These are phyloP conservation scores for Hydractinia echinata DNA, from an alignment of 30 jellyfish, hydroid and myxozoan genomes.

Conservation along the genomic window DNA sequence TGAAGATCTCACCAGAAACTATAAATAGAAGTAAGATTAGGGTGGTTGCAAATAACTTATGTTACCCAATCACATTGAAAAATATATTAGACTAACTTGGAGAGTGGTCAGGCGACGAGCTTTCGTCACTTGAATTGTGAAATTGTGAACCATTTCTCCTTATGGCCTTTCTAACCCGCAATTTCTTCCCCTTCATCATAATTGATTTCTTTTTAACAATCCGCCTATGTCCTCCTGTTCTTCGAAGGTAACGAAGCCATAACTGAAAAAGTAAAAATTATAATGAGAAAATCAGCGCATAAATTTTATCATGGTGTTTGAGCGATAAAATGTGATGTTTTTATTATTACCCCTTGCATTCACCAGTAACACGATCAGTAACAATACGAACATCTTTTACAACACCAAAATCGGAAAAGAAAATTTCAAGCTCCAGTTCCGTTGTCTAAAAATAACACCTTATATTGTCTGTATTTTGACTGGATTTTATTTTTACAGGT, in stretches of 20 bases:
- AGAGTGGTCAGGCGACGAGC: conserved; percentile 14
- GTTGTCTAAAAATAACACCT: conserved; percentile 66
- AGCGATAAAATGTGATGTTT: not conserved
- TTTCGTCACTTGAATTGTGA: not conserved
- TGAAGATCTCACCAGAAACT: too few species aligned
- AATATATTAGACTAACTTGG: not conserved
- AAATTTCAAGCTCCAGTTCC: conserved; percentile 88
- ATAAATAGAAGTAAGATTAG: too few species aligned
- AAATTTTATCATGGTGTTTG: too few species aligned
- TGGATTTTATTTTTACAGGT: not conserved
- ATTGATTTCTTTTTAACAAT: conserved; percentile 67
- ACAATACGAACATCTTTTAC: conserved; percentile 96
- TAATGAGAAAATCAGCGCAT: not conserved
- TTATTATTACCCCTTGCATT: conserved; percentile 76
- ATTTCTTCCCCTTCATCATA: conserved; percentile 89
- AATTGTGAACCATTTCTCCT: conserved; percentile 74
- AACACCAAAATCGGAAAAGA: conserved; percentile 86
- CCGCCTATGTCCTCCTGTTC: conserved; percentile 74
- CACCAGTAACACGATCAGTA: conserved; percentile 99
- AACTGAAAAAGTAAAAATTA: conserved; percentile 33
- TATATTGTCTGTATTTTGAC: not conserved
- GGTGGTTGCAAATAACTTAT: too few species aligned
- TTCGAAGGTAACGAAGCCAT: conserved; percentile 96
- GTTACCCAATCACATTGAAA: not conserved
- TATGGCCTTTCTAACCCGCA: conserved; percentile 88